phyloP scores from a whole-genome alignment of 2,888 invertebrate species.

The Drosophila greeni region DNA sequence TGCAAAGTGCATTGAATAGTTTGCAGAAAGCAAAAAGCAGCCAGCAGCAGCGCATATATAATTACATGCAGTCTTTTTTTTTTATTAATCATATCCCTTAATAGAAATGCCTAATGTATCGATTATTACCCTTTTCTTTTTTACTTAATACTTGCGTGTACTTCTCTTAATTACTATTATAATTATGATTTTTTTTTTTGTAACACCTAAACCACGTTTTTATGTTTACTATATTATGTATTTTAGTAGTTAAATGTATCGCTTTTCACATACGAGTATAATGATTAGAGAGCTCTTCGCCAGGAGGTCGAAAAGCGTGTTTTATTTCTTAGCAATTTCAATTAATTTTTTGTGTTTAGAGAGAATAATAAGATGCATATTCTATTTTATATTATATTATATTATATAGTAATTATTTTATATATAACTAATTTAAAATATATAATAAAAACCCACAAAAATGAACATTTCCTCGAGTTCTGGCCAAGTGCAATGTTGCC shows the following conservation, averaged over 20 bases:
- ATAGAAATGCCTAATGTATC: slow-evolving; percentile 49
- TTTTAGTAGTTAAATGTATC: slow-evolving; percentile 55
- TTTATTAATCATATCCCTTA: slow-evolving; percentile 31
- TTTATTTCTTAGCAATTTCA: slow-evolving; percentile 41
- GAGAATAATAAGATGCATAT: slow-evolving; percentile 48
- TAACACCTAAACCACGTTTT: slow-evolving; percentile 46
- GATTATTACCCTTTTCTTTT: slow-evolving; percentile 24
- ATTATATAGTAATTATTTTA: slow-evolving; percentile 65
- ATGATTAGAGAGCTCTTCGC: slow-evolving; percentile 6
- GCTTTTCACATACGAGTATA: slow-evolving; percentile 12
- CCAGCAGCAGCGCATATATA: slow-evolving; percentile 20
- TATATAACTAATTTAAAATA: slow-evolving; percentile 70
- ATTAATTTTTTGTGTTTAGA: slow-evolving; percentile 39
- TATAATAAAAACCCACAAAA: slow-evolving; percentile 64
- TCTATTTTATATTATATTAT: slow-evolving; percentile 51
- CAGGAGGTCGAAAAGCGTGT: slow-evolving; percentile 22
- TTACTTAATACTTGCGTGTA: slow-evolving; percentile 35
- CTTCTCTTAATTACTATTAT: slow-evolving; percentile 44
- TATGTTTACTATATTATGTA: slow-evolving; percentile 52
- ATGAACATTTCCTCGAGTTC: no score
- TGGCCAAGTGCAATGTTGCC: no score
- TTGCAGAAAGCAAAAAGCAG: slow-evolving; percentile 6
- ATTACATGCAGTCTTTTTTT: slow-evolving; percentile 27
- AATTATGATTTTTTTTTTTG: slow-evolving; percentile 47
- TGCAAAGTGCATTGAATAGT: slow-evolving; percentile 2